Base-by-base conservation (phyloP, 2,888 invertebrate species). In the Cephus rjabovi region DNA sequence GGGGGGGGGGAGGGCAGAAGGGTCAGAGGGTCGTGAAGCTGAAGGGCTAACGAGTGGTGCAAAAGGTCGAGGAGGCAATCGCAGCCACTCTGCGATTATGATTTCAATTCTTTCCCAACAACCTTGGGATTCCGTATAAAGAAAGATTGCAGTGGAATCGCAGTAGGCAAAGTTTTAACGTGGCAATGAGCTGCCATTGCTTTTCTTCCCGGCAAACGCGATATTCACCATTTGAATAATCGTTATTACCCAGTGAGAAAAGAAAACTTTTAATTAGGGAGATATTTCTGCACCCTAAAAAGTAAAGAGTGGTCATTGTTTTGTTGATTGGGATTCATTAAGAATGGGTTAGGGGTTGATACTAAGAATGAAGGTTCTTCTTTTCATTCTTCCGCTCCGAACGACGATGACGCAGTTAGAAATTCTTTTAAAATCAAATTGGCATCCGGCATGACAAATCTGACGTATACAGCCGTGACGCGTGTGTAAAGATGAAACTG, bases 91-190 rank as follows among this genome's bases (percentile, higher is more conserved):
- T 30, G 34, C 76, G 75, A 78, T 78, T 78, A 78, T 73, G 76
- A 78, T 75, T 78, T 73, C 73, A 31, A 76, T 73, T 78, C 78
- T 56, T 73, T 71, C 35, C 31, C 69, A 76, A 34, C 34, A 78
- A 34, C 23, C 31, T 31, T 23, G 71, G 30, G 30, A 71, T 71
- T 11, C 3, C 12, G 71, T 34, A 56, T 56, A 56, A 56, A 56
- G 23, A 56, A 56, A 56, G 40, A 56, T 56, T 23, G 40, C 40
- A 56, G 40, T 23, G 15, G 23, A 56, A 56, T 56, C 40, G 40
- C 23, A 56, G 23, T 56, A 56, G 40, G 23, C 9, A 56, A 56
- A 56, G 40, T 56, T 56, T 56, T 56, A 23, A 56, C 40, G 40
- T 56, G 40, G 40, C 40, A 56, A 56, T 56, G 40, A 23, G 23